phyloP scores from a whole-genome alignment of 1,140 invertebrate genomes.

The Papilio glaucus region DNA sequence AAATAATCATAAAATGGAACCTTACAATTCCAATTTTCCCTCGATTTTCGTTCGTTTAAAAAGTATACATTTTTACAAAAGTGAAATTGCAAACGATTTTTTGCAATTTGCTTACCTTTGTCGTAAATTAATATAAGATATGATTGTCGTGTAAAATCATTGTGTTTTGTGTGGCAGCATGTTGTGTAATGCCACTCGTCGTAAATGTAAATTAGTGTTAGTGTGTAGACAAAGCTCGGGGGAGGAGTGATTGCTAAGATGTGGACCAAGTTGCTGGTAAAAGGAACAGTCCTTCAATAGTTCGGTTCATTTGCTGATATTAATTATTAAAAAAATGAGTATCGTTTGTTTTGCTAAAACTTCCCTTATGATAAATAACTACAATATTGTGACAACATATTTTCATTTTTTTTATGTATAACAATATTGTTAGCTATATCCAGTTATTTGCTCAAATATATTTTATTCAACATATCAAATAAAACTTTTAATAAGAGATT shows the following conservation, averaged over 20 bases:
- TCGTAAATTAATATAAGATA: not conserved
- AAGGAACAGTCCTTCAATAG: slow-evolving; percentile 21
- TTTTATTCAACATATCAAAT: slow-evolving; percentile 13
- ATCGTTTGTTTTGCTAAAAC: slow-evolving; percentile 5
- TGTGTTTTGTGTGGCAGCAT: not conserved
- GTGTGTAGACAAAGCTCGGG: slow-evolving; percentile 41
- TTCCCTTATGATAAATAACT: not conserved
- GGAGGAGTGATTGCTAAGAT: slow-evolving; percentile 7
- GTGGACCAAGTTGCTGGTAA: slow-evolving; percentile 17
- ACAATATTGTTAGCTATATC: too few species aligned
- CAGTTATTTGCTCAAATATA: slow-evolving; percentile 22
- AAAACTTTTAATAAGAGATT: not conserved
- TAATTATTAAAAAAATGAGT: not conserved
- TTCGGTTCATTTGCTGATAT: not conserved
- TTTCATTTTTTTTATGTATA: not conserved
- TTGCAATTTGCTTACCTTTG: not conserved
- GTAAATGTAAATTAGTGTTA: slow-evolving; percentile 37
- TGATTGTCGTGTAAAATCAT: slow-evolving; percentile 4
- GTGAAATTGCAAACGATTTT: not conserved
- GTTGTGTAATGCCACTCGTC: not conserved
- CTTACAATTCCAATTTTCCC: too few species aligned
- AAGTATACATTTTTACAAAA: not conserved
- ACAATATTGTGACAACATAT: too few species aligned
- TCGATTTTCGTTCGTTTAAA: too few species aligned
- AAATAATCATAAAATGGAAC: too few species aligned